Evolutionary conservation across 2,888 invertebrate genomes (phyloP).

Genomic region (Aproaerema taeniolella): DNA sequence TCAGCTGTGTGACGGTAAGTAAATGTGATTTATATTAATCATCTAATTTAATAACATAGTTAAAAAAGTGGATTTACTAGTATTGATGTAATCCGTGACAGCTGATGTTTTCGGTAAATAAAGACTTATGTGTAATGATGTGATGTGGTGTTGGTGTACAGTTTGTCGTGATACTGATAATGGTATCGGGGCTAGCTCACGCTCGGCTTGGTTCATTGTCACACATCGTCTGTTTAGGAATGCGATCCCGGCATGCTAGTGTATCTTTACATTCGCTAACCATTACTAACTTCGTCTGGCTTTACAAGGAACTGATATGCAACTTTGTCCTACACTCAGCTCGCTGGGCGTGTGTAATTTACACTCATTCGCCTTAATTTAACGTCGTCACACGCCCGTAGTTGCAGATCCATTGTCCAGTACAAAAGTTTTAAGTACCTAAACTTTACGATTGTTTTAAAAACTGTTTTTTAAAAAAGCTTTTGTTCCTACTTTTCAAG

Average conservation of each 20-base stretch:
- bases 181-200: conserved; percentile 36
- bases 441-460: too few relatives aligned
- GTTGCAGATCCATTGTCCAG: too few relatives aligned
- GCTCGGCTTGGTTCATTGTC: conserved; percentile 46
- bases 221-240: conserved; percentile 51
- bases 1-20: conserved; percentile 10
- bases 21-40: conserved; percentile 11
- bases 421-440: too few relatives aligned
- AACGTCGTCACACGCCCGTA: neutral
- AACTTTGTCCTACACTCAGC: conserved; percentile 13
- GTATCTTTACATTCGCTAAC: conserved; percentile 12
- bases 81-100: conserved; percentile 46
- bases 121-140: too few relatives aligned
- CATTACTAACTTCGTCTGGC: too few relatives aligned
- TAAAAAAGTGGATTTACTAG: conserved; percentile 25
- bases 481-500: too few relatives aligned
- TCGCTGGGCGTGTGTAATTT: too few relatives aligned
- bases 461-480: too few relatives aligned
- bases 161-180: conserved; percentile 35
- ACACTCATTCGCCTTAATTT: conserved; percentile 11
- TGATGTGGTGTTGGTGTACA: too few relatives aligned
- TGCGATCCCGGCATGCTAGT: conserved; percentile 30
- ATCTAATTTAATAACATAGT: too few relatives aligned
- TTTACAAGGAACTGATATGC: too few relatives aligned
- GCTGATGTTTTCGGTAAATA: conserved; percentile 56